Base-by-base conservation (phyloP, 1,140 invertebrate genomes). In the Zaprionus lachaisei region DNA sequence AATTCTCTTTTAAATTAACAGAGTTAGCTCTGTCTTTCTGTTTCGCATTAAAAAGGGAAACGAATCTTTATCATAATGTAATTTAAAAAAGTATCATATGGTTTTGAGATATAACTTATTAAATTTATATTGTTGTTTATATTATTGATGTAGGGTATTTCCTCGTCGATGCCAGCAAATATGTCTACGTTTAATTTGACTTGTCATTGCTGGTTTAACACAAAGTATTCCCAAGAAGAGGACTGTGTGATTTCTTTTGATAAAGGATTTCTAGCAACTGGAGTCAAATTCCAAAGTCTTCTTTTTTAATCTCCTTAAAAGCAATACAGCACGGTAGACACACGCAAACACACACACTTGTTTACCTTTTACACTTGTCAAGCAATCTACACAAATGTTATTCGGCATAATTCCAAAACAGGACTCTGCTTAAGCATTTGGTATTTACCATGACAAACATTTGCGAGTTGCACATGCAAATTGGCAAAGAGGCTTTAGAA, bases 281-380 rank as follows among this genome's bases (percentile, higher is more conserved):
- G 12, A 51, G 47, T 51, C 47, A 51, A 51, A 51, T 51, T 51
- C 9, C 47, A 24, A 14, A 51, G 47, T 51, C 9, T 51, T 24
- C n/a, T 12, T 22, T 22, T 51, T 12, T 51, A 51, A 51, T 51
- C 47, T 51, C 1, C 47, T 51, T 51, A 24, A 51, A 51, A 2
- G 9, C 20, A 24, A 51, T 47, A 47, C n/a, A 47, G n/a, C 41
- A 47, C 41, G n/a, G 15, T 5, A n/a, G 5, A n/a, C 15, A 41
- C 5, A n/a, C 38, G 1, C 37, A 38, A 4, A 47, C 41, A 11
- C n/a, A 47, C 41, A 3, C n/a, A 44, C 41, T n/a, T 51, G 20
- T 51, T 51, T 5, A 22, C 47, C 47, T 12, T 22, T 2, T 20
- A 51, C 47, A 51, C 47, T 24, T 51, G 20, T 51, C 17, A 14